Evolutionary conservation across 2,797 vertebrate genomes (phyloP), one percentile per base, ranked within the genome.

Genomic region (Xyrichtys novacula): DNA sequence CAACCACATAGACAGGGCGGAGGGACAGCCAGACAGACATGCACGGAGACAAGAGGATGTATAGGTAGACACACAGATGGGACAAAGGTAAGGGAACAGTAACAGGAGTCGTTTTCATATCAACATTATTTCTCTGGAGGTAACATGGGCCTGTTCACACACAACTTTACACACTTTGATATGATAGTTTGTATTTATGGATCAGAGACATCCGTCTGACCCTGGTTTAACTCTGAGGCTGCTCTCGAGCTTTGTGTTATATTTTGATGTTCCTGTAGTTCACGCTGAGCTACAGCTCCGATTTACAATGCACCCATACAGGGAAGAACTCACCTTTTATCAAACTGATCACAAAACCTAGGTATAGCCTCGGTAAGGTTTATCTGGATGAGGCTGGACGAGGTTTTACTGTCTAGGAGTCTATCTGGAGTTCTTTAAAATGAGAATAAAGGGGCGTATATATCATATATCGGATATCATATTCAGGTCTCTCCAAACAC

Each of bases 121-220:
- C 36, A 7, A 28, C 16, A 1, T 65, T 65, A 59, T 72, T 65
- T 65, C 54, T 65, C 61, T 14, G 11, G 47, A 25, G 54, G n/a
- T 9, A 2, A 16, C 22, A 28, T 12, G 9, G 17, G 25, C 16
- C 29, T 12, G 44, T 20, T 46, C 43, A 6, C 15, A 53, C 15
- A 38, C 3, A 17, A 7, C 31, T 22, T 15, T 12, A 23, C 32
- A 9, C 31, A 50, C 23, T 15, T 29, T 7, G n/a, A 39, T 22
- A 44, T 23, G 20, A 22, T 16, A 17, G 16, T 39, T 39, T 39
- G 6, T 4, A 10, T 44, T 44, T 19, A 44, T 23, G n/a, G 9
- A 44, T 44, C 20, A 44, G 11, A 31, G 28, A 31, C 20, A 31
- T 11, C 28, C 32, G 2, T 50, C 16, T 20, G n/a, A 15, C 29